Percentiles rank a stretch among this genome's conserved stretches.
phyloP scores from a whole-genome alignment of 2,888 invertebrate genomes.

The Steinernema hermaphroditum region DNA sequence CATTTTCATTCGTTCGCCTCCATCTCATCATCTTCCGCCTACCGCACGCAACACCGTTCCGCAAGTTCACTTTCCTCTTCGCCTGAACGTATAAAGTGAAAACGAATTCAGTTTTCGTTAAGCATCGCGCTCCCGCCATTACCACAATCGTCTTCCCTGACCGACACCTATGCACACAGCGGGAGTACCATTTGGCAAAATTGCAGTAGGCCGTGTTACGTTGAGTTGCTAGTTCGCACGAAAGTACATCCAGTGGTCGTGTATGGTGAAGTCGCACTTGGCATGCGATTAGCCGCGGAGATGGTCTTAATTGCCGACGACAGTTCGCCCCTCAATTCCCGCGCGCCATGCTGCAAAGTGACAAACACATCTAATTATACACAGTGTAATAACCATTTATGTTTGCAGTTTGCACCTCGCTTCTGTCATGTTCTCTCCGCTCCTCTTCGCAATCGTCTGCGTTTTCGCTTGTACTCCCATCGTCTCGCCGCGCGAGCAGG shows the following conservation, averaged over 20 bases:
- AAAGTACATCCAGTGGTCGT: no score
- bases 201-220: no score
- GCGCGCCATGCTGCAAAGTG: conserved; percentile 30
- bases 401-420: conserved; percentile 26
- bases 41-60: background rate
- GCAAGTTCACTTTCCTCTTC: no score
- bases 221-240: no score
- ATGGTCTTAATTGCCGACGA: conserved; percentile 26
- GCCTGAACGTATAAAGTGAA: no score
- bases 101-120: no score
- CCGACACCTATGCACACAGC: no score
- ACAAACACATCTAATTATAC: conserved; percentile 26
- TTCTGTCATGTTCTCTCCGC: conserved; percentile 18
- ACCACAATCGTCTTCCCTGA: no score
- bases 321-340: conserved; percentile 1
- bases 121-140: no score
- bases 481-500: conserved; percentile 20
- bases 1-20: background rate
- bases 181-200: no score
- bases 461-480: background rate
- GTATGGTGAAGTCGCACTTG: no score
- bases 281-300: conserved; percentile 14
- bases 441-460: background rate
- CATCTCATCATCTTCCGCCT: background rate
- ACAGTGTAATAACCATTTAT: conserved; percentile 29